Base-by-base conservation (phyloP, 2,797 vertebrate genomes). In the Lindbergichthys nudifrons region DNA sequence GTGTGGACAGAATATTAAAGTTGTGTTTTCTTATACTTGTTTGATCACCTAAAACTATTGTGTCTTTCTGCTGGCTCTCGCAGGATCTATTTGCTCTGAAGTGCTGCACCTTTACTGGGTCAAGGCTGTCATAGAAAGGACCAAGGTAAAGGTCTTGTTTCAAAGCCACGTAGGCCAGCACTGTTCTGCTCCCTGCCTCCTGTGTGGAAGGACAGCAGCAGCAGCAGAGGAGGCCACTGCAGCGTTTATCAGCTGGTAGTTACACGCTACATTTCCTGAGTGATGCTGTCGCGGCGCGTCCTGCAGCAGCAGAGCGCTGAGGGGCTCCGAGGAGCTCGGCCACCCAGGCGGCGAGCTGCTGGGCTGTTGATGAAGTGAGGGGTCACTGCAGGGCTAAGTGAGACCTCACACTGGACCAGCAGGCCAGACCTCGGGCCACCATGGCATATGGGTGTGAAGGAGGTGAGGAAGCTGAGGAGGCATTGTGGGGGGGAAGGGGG, bases 391-490 rank as follows among this genome's bases (percentile, higher is more conserved):
- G 78, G 91, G 90, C 76, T 89, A 91, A 92, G 88, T 87, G 86
- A 93, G 91, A 92, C 90, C 90, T 92, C 90, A 91, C 82, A 82
- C 82, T 23, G 89, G 92, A 92, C 92, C 89, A 77, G 82, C 76
- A 73, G 82, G 71, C 84, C 87, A 87, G 88, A 86, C 77, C 84
- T 79, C 43, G 14, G 88, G 81, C 88, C 90, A 81, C 80, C 16
- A 21, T 56, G 87, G 85, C 91, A 89, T 90, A 91, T 91, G 89
- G 89, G 90, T 88, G 88, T 81, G 88, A 91, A 91, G 82, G 85
- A 86, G 89, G 82, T 78, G 84, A 85, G 83, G 87, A 82, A 59
- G 80, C 73, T 3, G 45, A 62, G 79, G 50, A 43, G 67, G 76
- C 32, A 36, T 36, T 36, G 5, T 46, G 15, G 19, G 60, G 50